phyloP scores from a whole-genome alignment of 2,888 invertebrate genomes.

The Pherbina coryleti region DNA sequence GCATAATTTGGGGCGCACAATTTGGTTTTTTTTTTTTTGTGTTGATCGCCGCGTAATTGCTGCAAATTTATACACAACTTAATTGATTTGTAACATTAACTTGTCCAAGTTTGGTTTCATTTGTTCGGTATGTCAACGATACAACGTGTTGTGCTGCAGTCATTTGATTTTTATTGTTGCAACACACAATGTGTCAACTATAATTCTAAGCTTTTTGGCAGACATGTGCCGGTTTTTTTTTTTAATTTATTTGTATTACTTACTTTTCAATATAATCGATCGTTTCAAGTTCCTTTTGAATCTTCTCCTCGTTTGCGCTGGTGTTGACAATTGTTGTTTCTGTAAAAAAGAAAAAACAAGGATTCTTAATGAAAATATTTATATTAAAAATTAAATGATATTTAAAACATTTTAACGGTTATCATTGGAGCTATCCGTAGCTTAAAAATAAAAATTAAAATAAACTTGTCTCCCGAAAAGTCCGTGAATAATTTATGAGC shows the following conservation, averaged over 20 bases:
- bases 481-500: no score
- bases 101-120: not conserved
- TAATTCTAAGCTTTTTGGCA: not conserved
- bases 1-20: conserved; percentile 42
- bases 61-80: conserved; percentile 3
- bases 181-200: conserved; percentile 13
- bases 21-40: not conserved
- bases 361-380: no score
- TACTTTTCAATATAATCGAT: conserved; percentile 68
- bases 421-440: no score
- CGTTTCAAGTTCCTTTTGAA: conserved; percentile 66
- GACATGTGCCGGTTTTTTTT: not conserved
- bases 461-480: no score
- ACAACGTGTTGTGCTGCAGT: not conserved
- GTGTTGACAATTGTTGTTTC: conserved; percentile 60
- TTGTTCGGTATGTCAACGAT: not conserved
- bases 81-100: not conserved
- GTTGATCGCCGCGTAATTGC: not conserved
- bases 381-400: no score
- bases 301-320: conserved; percentile 61
- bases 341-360: conserved; percentile 48
- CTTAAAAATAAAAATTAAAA: no score
- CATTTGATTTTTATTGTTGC: not conserved
- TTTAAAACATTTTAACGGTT: no score
- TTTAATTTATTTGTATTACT: conserved; percentile 50